Percentiles rank a stretch among this genome's conserved stretches.
These are phyloP conservation scores for Strigamia transsilvanica DNA, from an alignment of 2,888 invertebrate species.

Conservation along the genomic window DNA sequence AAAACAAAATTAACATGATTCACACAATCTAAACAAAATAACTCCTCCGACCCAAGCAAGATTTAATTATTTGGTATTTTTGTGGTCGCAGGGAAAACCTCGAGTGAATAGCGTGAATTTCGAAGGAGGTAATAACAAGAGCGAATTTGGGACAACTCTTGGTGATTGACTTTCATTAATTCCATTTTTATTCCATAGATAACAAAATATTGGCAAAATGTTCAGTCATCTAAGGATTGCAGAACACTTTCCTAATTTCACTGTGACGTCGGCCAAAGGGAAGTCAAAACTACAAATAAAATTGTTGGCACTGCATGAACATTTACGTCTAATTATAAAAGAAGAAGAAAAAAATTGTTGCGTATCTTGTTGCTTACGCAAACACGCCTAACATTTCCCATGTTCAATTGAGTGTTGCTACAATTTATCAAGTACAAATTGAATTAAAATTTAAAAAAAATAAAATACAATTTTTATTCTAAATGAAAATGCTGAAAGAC, in stretches of 20 bases:
- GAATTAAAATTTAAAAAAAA: background rate
- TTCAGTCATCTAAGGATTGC: background rate
- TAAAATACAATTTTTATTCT: slow-evolving; percentile 11
- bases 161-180: background rate
- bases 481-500: slow-evolving; percentile 45
- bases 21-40: slow-evolving; percentile 7
- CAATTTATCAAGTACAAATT: background rate
- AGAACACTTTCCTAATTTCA: slow-evolving; percentile 33
- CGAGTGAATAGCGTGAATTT: background rate
- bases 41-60: slow-evolving; percentile 48
- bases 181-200: background rate
- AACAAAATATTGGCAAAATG: background rate
- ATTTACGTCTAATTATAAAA: slow-evolving; percentile 12
- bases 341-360: slow-evolving; percentile 29
- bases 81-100: slow-evolving; percentile 37
- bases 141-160: background rate
- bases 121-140: slow-evolving; percentile 13
- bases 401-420: background rate
- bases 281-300: slow-evolving; percentile 6
- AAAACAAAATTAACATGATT: background rate
- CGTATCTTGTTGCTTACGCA: slow-evolving; percentile 5
- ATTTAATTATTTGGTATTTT: slow-evolving; percentile 29
- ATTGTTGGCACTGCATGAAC: slow-evolving; percentile 37
- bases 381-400: background rate
- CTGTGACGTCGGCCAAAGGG: slow-evolving; percentile 21